Evolutionary conservation across 2,113 vertebrate species (phyloP).

Genomic region (Thryonomys swinderianus): DNA sequence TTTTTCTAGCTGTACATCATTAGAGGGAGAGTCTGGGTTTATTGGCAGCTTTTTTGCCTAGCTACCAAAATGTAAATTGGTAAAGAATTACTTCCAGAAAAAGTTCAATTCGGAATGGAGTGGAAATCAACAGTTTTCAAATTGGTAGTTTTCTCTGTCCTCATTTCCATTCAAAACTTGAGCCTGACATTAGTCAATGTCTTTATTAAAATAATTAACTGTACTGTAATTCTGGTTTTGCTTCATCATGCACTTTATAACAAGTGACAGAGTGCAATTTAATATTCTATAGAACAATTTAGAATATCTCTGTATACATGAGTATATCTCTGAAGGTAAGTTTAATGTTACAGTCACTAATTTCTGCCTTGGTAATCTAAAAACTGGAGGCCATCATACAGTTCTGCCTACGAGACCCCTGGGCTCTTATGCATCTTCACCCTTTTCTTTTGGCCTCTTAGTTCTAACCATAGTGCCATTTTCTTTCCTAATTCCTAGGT

Average conservation of each 20-base stretch:
- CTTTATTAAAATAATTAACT: not conserved
- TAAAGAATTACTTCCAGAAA: not conserved
- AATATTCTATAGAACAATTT: conserved; percentile 32
- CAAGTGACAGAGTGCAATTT: conserved; percentile 1
- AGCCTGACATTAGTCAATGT: not conserved
- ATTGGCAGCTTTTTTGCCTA: not conserved
- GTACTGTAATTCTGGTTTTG: not conserved
- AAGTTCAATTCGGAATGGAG: not conserved
- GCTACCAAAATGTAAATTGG: conserved; percentile 13
- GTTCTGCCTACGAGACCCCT: not conserved
- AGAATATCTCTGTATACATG: not conserved
- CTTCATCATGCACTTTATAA: conserved; percentile 21
- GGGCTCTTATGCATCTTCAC: not conserved
- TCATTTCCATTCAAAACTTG: not conserved
- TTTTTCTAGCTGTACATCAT: not conserved
- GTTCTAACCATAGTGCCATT: not conserved
- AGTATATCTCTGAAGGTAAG: not conserved
- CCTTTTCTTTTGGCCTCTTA: not conserved
- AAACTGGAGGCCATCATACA: not conserved
- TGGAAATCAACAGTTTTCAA: conserved; percentile 52
- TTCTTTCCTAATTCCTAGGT: not conserved
- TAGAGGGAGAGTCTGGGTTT: not conserved
- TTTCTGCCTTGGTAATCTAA: not conserved
- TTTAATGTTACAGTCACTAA: conserved; percentile 5
- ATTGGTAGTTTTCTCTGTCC: conserved; percentile 23